These are phyloP conservation scores for Ichneumon xanthorius DNA, from an alignment of 2,888 invertebrate species.

Conservation along the genomic window DNA sequence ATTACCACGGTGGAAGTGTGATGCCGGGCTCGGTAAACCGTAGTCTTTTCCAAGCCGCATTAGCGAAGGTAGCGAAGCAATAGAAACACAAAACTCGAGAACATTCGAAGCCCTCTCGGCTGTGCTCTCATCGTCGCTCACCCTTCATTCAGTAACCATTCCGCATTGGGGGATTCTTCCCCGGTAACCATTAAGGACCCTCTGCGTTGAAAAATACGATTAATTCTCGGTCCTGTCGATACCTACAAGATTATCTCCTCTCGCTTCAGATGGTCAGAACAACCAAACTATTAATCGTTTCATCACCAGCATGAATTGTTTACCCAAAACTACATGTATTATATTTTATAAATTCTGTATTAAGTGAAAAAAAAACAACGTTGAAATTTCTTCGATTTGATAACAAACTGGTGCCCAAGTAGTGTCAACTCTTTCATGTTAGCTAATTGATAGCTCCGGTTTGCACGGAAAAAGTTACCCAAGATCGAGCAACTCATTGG, in stretches of 20 bases:
- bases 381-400: too few species aligned
- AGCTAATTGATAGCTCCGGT: neutral
- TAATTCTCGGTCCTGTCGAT: neutral
- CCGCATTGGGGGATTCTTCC: neutral
- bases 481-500: neutral
- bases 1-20: constrained; percentile 25
- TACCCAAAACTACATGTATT: neutral
- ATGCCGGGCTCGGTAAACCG: neutral
- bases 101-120: constrained; percentile 20
- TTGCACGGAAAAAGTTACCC: neutral
- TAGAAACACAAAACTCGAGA: constrained; percentile 14
- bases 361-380: too few species aligned
- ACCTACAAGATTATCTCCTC: neutral
- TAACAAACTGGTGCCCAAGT: neutral
- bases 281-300: neutral
- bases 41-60: neutral
- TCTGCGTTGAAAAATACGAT: constrained; percentile 6
- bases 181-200: neutral
- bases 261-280: neutral
- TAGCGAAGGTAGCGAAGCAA: neutral
- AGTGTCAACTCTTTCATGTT: neutral
- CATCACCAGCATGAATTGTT: neutral
- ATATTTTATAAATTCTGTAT: neutral
- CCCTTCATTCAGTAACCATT: neutral
- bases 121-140: constrained; percentile 16